phyloP scores from a whole-genome alignment of 2,113 vertebrate genomes.

The Geococcyx californianus region DNA sequence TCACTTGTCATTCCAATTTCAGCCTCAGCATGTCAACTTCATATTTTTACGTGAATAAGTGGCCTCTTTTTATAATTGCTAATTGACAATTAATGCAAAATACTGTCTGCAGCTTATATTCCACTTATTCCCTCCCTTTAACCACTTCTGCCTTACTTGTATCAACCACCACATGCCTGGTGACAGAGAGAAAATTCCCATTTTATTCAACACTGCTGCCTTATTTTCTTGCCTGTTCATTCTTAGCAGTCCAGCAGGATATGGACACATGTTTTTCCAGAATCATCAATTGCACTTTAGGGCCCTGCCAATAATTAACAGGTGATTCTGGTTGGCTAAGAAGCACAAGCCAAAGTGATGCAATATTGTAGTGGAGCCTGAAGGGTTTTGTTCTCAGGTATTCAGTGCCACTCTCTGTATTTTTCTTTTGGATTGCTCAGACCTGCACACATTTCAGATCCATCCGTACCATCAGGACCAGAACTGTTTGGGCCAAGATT shows the following conservation, averaged over 20 bases:
- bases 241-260: background rate
- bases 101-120: background rate
- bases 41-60: background rate
- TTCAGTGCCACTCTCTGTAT: background rate
- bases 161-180: background rate
- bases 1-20: background rate
- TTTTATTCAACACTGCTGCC: background rate
- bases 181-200: background rate
- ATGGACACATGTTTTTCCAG: background rate
- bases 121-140: background rate
- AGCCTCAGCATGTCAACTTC: background rate
- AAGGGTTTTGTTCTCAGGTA: background rate
- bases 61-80: background rate
- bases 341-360: background rate
- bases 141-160: background rate
- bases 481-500: background rate
- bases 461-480: background rate
- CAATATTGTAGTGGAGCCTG: background rate
- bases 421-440: background rate
- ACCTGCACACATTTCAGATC: rapidly evolving
- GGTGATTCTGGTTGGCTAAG: background rate
- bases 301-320: background rate
- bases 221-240: background rate
- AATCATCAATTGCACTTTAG: background rate
- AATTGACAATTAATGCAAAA: background rate